phyloP scores from a whole-genome alignment of 2,797 vertebrate species.

The Anableps anableps region DNA sequence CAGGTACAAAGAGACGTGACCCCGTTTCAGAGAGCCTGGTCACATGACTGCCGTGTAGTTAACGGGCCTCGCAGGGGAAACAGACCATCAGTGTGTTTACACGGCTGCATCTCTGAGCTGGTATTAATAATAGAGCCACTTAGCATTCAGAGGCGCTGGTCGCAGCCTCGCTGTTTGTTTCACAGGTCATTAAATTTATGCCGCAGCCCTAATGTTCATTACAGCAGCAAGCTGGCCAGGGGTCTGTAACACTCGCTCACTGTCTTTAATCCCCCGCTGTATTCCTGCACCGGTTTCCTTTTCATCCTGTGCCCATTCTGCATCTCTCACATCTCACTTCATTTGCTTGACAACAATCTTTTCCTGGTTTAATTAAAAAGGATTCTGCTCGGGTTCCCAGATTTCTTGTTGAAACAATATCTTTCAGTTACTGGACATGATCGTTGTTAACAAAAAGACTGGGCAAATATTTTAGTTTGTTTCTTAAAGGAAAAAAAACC shows the following conservation, averaged over 20 bases:
- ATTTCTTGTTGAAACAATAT: constrained; percentile 17
- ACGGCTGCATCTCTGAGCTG: constrained; percentile 73
- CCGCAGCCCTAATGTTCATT: constrained; percentile 84
- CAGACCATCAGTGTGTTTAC: constrained; percentile 72
- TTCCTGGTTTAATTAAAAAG: constrained; percentile 68
- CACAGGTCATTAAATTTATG: constrained; percentile 86
- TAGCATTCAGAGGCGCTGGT: constrained; percentile 77
- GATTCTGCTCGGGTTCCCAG: constrained; percentile 35
- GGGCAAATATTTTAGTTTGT: constrained; percentile 19
- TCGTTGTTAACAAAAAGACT: constrained; percentile 16
- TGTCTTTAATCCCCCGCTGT: constrained; percentile 72
- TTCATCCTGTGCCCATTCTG: constrained; percentile 59
- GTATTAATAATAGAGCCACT: constrained; percentile 82
- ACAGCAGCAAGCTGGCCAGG: constrained; percentile 76
- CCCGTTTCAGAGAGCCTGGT: constrained; percentile 51
- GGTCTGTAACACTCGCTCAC: constrained; percentile 75
- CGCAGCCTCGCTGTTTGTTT: constrained; percentile 80
- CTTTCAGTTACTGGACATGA: constrained; percentile 13
- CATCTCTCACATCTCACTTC: constrained; percentile 53
- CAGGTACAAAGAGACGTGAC: constrained; percentile 68
- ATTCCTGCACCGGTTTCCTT: constrained; percentile 56
- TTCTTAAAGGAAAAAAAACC: not conserved
- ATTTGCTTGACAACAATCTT: constrained; percentile 64
- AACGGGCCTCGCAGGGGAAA: constrained; percentile 56
- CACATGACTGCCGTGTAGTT: constrained; percentile 44